phyloP scores from a whole-genome alignment of 2,888 invertebrate genomes.

The Cantharis rufa region DNA sequence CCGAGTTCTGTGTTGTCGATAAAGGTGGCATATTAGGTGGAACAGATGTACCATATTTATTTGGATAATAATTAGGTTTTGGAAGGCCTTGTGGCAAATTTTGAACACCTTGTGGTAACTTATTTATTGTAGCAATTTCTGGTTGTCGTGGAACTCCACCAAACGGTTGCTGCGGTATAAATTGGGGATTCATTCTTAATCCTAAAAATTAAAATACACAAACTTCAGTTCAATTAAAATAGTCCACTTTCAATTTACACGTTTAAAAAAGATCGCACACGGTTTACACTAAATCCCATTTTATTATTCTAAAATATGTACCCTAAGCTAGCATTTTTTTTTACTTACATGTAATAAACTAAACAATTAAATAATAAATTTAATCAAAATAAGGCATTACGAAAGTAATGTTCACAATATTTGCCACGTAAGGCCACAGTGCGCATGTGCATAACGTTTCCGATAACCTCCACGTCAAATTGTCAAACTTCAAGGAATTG shows the following conservation, averaged over 20 bases:
- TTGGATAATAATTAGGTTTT: conserved; percentile 38
- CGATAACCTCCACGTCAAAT: conserved; percentile 57
- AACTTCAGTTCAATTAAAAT: background rate
- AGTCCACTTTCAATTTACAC: background rate
- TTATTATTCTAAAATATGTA: background rate
- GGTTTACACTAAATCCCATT: background rate
- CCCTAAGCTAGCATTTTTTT: background rate
- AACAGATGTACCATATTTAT: conserved; percentile 50
- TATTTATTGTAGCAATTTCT: conserved; percentile 42
- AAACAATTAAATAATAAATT: conserved; percentile 8
- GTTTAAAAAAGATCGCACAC: background rate
- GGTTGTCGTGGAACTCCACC: conserved; percentile 37
- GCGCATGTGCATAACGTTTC: conserved; percentile 56
- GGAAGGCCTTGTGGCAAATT: conserved; percentile 43
- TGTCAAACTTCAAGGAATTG: conserved; percentile 22
- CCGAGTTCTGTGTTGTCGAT: background rate
- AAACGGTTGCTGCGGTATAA: conserved; percentile 51
- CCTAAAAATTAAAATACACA: conserved; percentile 28
- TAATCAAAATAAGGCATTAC: conserved; percentile 41
- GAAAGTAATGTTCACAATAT: conserved; percentile 39
- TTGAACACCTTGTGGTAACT: conserved; percentile 55
- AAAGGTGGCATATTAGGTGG: conserved; percentile 35
- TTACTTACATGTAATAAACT: conserved; percentile 15
- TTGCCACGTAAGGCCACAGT: conserved; percentile 65
- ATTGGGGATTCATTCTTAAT: conserved; percentile 59